phyloP scores from a whole-genome alignment of 2,113 vertebrate genomes.

The Aegotheles bennettii region DNA sequence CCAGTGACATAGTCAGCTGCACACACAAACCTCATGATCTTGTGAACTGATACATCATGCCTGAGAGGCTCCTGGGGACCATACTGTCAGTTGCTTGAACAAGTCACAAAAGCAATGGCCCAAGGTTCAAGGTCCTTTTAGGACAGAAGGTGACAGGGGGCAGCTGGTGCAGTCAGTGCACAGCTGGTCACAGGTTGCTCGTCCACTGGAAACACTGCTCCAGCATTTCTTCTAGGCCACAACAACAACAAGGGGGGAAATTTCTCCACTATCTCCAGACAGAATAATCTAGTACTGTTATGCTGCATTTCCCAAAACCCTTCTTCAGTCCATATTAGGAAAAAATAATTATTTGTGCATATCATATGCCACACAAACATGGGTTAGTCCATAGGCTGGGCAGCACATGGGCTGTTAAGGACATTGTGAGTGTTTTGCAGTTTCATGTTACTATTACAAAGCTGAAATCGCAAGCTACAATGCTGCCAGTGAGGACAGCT shows the following conservation, averaged over 20 bases:
- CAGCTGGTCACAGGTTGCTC: not conserved
- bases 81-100: not conserved
- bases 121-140: not conserved
- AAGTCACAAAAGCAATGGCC: not conserved
- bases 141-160: not conserved
- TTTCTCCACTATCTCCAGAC: not conserved
- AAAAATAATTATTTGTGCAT: not conserved
- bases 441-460: not conserved
- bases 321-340: not conserved
- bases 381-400: not conserved
- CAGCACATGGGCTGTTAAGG: not conserved
- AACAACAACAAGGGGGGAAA: not conserved
- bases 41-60: not conserved
- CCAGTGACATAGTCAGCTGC: not conserved
- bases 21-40: not conserved
- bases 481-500: not conserved
- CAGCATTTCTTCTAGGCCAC: not conserved
- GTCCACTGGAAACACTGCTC: not conserved
- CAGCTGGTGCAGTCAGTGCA: not conserved
- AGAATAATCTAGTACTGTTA: not conserved
- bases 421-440: not conserved
- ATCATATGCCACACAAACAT: fast-evolving
- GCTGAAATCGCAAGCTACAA: not conserved
- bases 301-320: not conserved
- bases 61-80: fast-evolving